These are phyloP conservation scores for Eospalax fontanierii DNA, from an alignment of 2,797 vertebrate genomes.

Conservation along the genomic window DNA sequence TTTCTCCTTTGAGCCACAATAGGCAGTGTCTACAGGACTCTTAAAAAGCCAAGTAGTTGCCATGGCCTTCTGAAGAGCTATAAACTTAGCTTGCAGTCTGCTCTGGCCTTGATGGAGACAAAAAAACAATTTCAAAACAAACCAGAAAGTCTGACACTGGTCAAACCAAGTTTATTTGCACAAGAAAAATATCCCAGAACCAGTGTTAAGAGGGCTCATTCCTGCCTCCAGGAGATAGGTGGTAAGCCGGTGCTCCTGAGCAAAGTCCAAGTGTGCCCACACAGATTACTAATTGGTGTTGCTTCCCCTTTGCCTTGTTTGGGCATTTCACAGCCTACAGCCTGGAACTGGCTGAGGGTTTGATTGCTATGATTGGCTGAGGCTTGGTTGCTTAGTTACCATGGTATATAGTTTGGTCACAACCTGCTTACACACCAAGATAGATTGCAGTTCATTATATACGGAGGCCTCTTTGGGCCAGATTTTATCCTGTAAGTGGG, in stretches of 20 bases:
- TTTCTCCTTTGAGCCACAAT: neutral
- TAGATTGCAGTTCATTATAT: neutral
- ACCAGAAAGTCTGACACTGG: neutral
- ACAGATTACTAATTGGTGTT: no score
- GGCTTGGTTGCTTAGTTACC: constrained; percentile 25
- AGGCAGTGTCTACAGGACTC: fast-evolving
- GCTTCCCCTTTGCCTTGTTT: neutral
- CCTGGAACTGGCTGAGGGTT: neutral
- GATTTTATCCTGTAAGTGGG: neutral
- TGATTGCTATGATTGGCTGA: neutral
- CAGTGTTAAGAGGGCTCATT: neutral
- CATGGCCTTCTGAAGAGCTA: neutral
- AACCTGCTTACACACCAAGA: neutral
- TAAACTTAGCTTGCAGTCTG: neutral
- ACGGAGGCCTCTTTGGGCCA: neutral
- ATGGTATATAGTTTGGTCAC: neutral
- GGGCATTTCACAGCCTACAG: neutral
- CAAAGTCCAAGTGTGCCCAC: neutral
- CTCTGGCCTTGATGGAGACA: neutral
- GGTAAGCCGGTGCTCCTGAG: neutral
- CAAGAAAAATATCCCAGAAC: neutral
- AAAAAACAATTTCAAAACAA: neutral
- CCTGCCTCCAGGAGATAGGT: neutral
- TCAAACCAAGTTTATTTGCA: neutral
- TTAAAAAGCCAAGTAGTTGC: neutral